Evolutionary conservation across 2,797 vertebrate species (phyloP), one percentile per base, ranked within the genome.

Genomic region (Gouania willdenowi): DNA sequence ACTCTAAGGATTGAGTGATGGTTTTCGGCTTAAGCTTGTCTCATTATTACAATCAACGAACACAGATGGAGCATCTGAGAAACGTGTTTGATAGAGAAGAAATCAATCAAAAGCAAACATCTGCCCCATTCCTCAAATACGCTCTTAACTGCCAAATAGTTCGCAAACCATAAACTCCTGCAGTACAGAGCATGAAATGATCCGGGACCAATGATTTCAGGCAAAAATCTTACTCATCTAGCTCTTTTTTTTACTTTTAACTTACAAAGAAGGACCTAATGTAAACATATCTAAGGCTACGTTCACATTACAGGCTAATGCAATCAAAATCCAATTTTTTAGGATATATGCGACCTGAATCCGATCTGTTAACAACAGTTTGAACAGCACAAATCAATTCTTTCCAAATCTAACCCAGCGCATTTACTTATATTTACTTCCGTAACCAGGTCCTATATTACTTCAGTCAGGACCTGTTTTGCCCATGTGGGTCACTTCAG

Each of bases 31-130:
- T 63, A 39, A 46, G 47, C 28, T 44, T 21, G 26, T 50, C 35
- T 67, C 40, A 51, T 54, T 29, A 59, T 71, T 48, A 42, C 48
- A 75, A 59, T 42, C 8, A 9, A 57, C 40, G 29, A 69, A 65
- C 47, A 58, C 46, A 29, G 35, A 52, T 16, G 1, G 20, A 75
- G 62, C 66, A 75, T 71, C 29, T 61, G 62, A 19, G 43, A 70
- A 38, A 44, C 34, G 1, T 52, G 42, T 12, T 14, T 13, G 25
- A 43, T 3, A 5, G 50, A 53, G 48, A 51, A 51, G 52, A 60
- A 77, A 82, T 76, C 75, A 71, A 80, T 80, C 76, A 78, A 69
- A 64, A 27, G 51, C 47, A 34, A 71, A 75, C 69, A 77, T 84
- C 73, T 75, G 73, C 66, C 45, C 65, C 34, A 18, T n/a, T n/a